Conservation (phyloP, 1,140 invertebrate species). For the Zaprionus capensis region DNA sequence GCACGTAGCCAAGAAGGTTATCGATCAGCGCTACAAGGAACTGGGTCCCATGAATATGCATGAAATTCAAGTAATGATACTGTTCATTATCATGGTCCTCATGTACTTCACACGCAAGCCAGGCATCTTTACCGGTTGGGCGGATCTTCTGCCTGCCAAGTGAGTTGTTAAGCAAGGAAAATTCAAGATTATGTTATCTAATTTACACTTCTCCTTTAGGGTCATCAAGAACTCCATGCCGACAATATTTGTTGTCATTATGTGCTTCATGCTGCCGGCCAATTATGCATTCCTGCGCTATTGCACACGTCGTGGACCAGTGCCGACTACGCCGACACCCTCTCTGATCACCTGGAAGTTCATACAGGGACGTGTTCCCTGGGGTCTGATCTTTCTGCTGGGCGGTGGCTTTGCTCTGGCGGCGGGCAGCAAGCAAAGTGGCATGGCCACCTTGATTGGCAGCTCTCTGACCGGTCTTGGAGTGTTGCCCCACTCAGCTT, state of each 20-base stretch:
- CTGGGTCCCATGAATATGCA: constrained; percentile 93
- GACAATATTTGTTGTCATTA: constrained; percentile 91
- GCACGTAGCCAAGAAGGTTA: constrained; percentile 87
- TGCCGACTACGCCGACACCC: constrained; percentile 87
- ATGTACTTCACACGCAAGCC: constrained; percentile 96
- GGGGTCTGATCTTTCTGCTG: constrained; percentile 91
- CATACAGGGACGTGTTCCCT: constrained; percentile 91
- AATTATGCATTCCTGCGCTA: constrained; percentile 90
- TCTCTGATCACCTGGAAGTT: constrained; percentile 91
- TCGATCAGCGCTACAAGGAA: constrained; percentile 89
- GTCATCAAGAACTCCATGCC: constrained; percentile 92
- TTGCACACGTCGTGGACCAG: constrained; percentile 84
- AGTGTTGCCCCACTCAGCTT: constrained; percentile 85
- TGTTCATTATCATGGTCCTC: constrained; percentile 92
- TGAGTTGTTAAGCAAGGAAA: constrained; percentile 36
- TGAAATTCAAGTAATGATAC: constrained; percentile 89
- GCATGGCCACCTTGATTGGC: constrained; percentile 90
- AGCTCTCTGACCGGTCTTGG: constrained; percentile 86
- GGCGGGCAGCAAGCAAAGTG: constrained; percentile 90
- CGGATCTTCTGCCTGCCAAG: constrained; percentile 55
- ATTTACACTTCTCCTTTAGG: constrained; percentile 76
- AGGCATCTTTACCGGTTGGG: constrained; percentile 83
- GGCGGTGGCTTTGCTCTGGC: constrained; percentile 95
- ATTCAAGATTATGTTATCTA: neutral
- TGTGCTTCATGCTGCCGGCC: constrained; percentile 92